phyloP scores from a whole-genome alignment of 2,797 vertebrate genomes.

The Rhabdomys pumilio region DNA sequence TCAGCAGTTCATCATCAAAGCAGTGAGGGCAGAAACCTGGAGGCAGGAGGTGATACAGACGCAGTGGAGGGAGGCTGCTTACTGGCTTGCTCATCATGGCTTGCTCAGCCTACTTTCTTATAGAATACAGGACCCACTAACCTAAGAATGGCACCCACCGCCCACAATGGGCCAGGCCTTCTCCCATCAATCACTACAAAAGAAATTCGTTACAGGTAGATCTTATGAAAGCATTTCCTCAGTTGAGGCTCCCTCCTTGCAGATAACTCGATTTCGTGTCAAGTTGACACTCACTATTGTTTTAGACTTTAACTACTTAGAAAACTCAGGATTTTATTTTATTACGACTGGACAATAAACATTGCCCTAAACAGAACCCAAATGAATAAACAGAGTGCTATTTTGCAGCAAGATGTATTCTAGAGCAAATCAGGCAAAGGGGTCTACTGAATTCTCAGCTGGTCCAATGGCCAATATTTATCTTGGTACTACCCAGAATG shows the following conservation, averaged over 20 bases:
- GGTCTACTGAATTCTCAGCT: not conserved
- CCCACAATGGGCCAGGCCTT: not conserved
- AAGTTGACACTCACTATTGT: not conserved
- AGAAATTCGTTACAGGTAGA: not conserved
- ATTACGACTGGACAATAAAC: not conserved
- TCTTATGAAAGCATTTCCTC: not conserved
- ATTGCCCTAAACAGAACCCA: not conserved
- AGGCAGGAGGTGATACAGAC: not conserved
- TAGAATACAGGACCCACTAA: not conserved
- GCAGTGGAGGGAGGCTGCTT: not conserved
- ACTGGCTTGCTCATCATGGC: not conserved
- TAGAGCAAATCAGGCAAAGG: not conserved
- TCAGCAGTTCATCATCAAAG: not conserved
- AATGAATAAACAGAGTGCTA: not conserved
- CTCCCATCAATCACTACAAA: not conserved
- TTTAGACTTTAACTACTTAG: conserved; percentile 3
- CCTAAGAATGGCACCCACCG: not conserved
- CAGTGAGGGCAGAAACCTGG: not conserved
- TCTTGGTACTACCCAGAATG: not conserved
- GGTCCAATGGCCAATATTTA: not conserved
- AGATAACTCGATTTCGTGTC: not conserved
- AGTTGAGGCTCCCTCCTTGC: not conserved
- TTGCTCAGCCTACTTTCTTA: not conserved
- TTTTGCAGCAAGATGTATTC: not conserved
- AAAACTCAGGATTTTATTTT: conserved; percentile 51